Conservation (phyloP, 2,888 invertebrate genomes). For the Priocnemis perturbator region DNA sequence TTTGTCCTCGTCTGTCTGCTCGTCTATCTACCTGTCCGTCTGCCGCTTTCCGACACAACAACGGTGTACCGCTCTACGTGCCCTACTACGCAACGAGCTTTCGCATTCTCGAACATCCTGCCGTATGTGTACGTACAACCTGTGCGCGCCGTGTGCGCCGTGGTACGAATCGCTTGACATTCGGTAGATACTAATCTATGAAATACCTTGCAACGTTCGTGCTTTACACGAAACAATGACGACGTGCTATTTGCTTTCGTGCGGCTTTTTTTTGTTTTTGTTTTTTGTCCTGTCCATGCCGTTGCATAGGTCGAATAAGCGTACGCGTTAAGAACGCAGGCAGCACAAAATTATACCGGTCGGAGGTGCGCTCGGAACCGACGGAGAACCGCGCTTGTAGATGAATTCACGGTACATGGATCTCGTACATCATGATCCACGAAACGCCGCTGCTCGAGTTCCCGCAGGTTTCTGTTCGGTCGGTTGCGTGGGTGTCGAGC, state of each 20-base stretch:
- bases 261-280: not conserved
- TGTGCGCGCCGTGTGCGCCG: constrained; percentile 10
- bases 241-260: constrained; percentile 23
- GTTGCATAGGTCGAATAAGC: too few relatives aligned
- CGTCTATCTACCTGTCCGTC: constrained; percentile 24
- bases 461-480: constrained; percentile 53
- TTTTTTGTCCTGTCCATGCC: too few relatives aligned
- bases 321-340: too few relatives aligned
- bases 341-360: too few relatives aligned
- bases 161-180: constrained; percentile 17
- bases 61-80: too few relatives aligned
- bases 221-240: too few relatives aligned
- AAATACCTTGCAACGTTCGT: constrained; percentile 17
- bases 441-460: constrained; percentile 51
- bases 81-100: too few relatives aligned
- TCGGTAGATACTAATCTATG: constrained; percentile 35
- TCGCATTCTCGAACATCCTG: too few relatives aligned
- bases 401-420: constrained; percentile 46
- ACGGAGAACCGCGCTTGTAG: constrained; percentile 19
- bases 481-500: constrained; percentile 53
- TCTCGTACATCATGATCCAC: constrained; percentile 52
- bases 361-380: too few relatives aligned
- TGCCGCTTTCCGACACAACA: constrained; percentile 24
- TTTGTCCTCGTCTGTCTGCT: constrained; percentile 30
- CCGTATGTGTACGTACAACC: constrained; percentile 20